Evolutionary conservation across 2,113 vertebrate species (phyloP).

Genomic region (Nestor notabilis): DNA sequence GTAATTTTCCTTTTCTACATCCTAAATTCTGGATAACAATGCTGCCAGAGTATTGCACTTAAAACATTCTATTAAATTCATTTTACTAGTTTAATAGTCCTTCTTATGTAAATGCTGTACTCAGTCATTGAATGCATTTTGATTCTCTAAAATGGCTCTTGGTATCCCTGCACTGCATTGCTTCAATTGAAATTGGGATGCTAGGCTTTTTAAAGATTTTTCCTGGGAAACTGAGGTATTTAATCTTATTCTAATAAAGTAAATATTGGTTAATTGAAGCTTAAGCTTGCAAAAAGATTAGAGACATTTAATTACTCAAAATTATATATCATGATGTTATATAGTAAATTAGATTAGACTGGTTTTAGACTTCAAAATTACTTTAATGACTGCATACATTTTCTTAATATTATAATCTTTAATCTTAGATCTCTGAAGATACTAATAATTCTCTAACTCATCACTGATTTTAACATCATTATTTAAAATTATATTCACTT

Average conservation of each 20-base stretch:
- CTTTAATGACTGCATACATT: slow-evolving; percentile 16
- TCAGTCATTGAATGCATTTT: not conserved
- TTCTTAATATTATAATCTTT: slow-evolving; percentile 25
- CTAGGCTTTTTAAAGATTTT: not conserved
- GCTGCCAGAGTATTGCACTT: not conserved
- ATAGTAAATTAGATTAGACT: slow-evolving; percentile 21
- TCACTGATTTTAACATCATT: not conserved
- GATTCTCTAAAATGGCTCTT: not conserved
- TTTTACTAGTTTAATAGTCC: not conserved
- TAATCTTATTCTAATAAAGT: not conserved
- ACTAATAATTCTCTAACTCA: not conserved
- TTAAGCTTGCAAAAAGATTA: slow-evolving; percentile 13
- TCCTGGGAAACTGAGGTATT: not conserved
- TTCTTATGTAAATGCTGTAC: not conserved
- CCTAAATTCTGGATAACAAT: not conserved
- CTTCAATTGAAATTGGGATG: not conserved
- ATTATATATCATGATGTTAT: not conserved
- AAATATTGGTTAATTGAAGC: slow-evolving; percentile 31
- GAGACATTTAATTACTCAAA: slow-evolving; percentile 39
- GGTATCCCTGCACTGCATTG: not conserved
- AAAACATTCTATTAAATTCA: not conserved
- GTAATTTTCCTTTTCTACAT: not conserved
- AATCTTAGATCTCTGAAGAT: slow-evolving; percentile 10
- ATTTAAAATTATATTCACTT: not conserved
- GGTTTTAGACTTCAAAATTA: slow-evolving; percentile 23